These are phyloP conservation scores for Gryllus bimaculatus DNA, from an alignment of 1,140 invertebrate species.

Conservation along the genomic window DNA sequence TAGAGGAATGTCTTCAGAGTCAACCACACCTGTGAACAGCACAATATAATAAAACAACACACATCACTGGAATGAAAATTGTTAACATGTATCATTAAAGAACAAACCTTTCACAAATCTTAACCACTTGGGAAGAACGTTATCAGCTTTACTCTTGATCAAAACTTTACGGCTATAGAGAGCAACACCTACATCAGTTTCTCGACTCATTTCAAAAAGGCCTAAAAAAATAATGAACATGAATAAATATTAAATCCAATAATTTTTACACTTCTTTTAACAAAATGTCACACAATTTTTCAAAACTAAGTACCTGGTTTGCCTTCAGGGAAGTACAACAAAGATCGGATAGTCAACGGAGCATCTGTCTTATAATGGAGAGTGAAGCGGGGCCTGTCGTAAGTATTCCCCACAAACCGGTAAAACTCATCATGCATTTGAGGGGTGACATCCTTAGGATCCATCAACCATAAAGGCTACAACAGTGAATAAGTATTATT, in stretches of 20 bases:
- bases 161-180: constrained; percentile 83
- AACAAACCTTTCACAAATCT: constrained; percentile 77
- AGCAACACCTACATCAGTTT: constrained; percentile 69
- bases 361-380: constrained; percentile 82
- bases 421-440: constrained; percentile 89
- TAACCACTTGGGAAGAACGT: constrained; percentile 89
- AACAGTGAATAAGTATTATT: constrained; percentile 28
- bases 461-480: constrained; percentile 86
- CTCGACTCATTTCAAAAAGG: constrained; percentile 81
- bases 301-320: constrained; percentile 49
- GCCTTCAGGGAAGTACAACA: constrained; percentile 88
- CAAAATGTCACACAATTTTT: neutral
- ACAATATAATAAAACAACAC: neutral
- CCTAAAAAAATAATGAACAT: constrained; percentile 31
- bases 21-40: constrained; percentile 68
- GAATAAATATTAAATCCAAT: neutral
- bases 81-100: neutral
- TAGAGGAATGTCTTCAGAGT: constrained; percentile 95
- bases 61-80: neutral
- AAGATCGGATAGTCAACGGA: constrained; percentile 79
- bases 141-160: constrained; percentile 83
- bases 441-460: constrained; percentile 74
- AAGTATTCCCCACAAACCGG: constrained; percentile 73
- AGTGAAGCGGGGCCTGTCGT: constrained; percentile 73
- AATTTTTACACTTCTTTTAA: neutral